Evolutionary conservation across 1,140 invertebrate species (phyloP).

Genomic region (Melipona quadrifasciata): DNA sequence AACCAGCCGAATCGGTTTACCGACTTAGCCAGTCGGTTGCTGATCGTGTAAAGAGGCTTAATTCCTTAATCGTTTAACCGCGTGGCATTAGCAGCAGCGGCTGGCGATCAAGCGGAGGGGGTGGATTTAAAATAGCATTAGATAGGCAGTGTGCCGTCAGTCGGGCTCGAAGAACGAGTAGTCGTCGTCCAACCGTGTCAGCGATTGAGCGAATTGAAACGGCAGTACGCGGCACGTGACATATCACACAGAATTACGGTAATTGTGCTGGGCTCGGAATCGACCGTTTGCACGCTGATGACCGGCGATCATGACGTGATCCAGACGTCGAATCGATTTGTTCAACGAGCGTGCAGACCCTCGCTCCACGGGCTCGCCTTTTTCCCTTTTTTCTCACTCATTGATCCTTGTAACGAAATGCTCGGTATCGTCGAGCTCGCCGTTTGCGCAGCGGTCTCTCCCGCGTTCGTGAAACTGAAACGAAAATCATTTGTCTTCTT

Average conservation of each 20-base stretch:
- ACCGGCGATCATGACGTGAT: constrained; percentile 30
- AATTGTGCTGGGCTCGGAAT: constrained; percentile 45
- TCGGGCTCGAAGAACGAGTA: constrained; percentile 46
- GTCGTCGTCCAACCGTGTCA: constrained; percentile 38
- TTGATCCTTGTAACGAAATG: not conserved
- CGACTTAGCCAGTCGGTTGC: not conserved
- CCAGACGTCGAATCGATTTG: constrained; percentile 8
- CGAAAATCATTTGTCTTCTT: not conserved
- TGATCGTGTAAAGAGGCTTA: constrained; percentile 25
- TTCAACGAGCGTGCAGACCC: not conserved
- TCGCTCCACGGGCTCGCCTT: not conserved
- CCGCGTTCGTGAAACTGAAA: not conserved
- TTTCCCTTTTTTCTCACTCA: not conserved
- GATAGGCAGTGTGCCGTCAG: constrained; percentile 34
- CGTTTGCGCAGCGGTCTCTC: not conserved
- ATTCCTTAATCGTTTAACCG: constrained; percentile 34
- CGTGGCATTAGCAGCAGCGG: constrained; percentile 19
- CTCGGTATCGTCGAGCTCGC: not conserved
- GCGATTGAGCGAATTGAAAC: constrained; percentile 45
- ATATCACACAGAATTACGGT: constrained; percentile 61
- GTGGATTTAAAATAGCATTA: constrained; percentile 53
- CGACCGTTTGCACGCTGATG: constrained; percentile 20
- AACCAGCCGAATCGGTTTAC: constrained; percentile 13
- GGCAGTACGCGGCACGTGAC: constrained; percentile 55
- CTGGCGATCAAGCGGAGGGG: constrained; percentile 22